Percentiles rank a stretch among this genome's conserved stretches.
Conservation (phyloP, 35 echinoderm and acorn worm genomes). For the Lytechinus pictus region DNA sequence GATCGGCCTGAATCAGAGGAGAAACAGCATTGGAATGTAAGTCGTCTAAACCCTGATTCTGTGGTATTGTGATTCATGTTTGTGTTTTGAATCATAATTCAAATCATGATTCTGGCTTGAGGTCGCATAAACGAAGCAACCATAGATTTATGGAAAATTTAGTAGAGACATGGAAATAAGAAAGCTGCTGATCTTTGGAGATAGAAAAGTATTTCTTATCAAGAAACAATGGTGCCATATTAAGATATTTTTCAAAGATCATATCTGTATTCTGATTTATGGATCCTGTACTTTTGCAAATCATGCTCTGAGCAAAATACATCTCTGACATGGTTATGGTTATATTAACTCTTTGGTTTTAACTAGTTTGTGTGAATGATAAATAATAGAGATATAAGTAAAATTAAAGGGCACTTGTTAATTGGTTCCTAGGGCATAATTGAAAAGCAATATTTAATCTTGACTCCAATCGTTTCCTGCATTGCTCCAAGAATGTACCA, state of each 20-base stretch:
- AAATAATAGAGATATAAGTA: conserved; percentile 11
- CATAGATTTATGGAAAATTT: not conserved
- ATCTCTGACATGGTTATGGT: not conserved
- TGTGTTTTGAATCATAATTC: too few relatives aligned
- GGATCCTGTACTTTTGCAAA: not conserved
- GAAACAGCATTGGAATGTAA: too few relatives aligned
- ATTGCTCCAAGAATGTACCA: not conserved
- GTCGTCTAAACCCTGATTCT: too few relatives aligned
- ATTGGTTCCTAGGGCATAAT: conserved; percentile 27
- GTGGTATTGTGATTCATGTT: too few relatives aligned
- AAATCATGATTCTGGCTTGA: too few relatives aligned
- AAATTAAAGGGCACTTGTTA: conserved; percentile 24
- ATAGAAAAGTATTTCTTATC: not conserved
- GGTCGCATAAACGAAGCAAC: too few relatives aligned
- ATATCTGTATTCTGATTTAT: not conserved
- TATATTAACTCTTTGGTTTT: not conserved
- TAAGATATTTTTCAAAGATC: not conserved
- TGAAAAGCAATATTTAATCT: not conserved
- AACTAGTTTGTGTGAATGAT: not conserved
- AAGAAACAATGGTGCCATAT: not conserved
- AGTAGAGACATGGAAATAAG: not conserved
- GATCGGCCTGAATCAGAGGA: too few relatives aligned
- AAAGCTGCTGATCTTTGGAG: not conserved
- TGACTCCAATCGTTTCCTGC: not conserved
- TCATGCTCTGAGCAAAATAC: not conserved